Conservation (phyloP, 35 echinoderm and acorn worm genomes). For the Stichopus chloronotus region DNA sequence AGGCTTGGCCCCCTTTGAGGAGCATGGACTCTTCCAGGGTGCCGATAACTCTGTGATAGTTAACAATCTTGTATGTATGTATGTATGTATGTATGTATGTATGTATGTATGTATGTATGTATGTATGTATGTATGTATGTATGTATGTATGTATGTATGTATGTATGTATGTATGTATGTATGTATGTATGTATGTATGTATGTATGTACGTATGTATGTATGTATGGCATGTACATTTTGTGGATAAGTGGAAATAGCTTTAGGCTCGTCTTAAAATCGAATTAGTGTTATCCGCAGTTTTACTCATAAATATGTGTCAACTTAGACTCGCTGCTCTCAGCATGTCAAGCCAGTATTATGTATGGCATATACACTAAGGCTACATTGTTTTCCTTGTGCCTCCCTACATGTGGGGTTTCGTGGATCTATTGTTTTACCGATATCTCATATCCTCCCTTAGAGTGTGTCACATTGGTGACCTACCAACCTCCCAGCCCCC, state of each 20-base stretch:
- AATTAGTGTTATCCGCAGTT: no score
- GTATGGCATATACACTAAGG: background rate
- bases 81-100: no score
- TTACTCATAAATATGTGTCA: background rate
- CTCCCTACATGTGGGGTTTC: background rate
- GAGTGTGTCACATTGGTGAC: background rate
- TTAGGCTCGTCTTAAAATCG: background rate
- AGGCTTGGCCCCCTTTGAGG: no score
- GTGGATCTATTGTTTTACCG: background rate
- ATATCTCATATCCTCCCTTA: background rate
- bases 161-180: no score
- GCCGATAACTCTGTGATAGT: no score
- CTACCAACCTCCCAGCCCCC: background rate
- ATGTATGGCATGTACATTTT: background rate
- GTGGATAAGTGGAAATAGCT: background rate
- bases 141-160: no score
- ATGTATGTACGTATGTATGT: no score
- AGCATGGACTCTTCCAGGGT: no score
- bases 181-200: no score
- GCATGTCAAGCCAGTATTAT: background rate
- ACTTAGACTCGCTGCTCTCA: background rate
- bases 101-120: no score
- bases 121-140: no score
- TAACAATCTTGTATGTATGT: background rate
- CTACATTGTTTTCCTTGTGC: background rate